These are phyloP conservation scores for Tenualosa thibaudeaui DNA, from an alignment of 2,797 vertebrate species.

Conservation along the genomic window DNA sequence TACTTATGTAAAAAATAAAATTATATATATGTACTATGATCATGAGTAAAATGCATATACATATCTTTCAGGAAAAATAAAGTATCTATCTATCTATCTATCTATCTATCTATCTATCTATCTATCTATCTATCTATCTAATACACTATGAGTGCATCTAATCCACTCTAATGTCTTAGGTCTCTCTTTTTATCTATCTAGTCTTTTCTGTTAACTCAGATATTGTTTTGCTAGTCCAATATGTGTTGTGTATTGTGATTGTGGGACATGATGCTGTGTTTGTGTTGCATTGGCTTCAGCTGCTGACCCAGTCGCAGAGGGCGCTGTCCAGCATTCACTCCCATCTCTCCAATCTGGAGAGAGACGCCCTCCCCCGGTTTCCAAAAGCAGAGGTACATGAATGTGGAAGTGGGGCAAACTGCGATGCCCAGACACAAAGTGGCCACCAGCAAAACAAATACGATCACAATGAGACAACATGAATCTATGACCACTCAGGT, in stretches of 20 bases:
- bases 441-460: background rate
- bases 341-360: slow-evolving; percentile 85
- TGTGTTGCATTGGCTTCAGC: slow-evolving; percentile 61
- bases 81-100: no score
- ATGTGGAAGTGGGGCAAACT: background rate
- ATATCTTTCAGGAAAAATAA: no score
- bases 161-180: background rate
- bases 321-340: slow-evolving; percentile 88
- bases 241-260: background rate
- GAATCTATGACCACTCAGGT: background rate
- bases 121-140: no score
- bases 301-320: slow-evolving; percentile 88
- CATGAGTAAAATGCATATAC: no score
- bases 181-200: background rate
- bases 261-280: slow-evolving; percentile 22
- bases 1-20: no score
- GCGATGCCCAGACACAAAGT: background rate
- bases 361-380: slow-evolving; percentile 84
- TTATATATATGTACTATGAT: no score
- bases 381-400: slow-evolving; percentile 82
- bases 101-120: no score
- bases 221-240: no score
- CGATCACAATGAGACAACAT: background rate
- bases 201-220: background rate
- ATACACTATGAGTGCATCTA: background rate